A percentile compares a stretch with the other conserved stretches of the same genome.
phyloP scores from a whole-genome alignment of 1,140 invertebrate genomes.

The Habropoda laboriosa region DNA sequence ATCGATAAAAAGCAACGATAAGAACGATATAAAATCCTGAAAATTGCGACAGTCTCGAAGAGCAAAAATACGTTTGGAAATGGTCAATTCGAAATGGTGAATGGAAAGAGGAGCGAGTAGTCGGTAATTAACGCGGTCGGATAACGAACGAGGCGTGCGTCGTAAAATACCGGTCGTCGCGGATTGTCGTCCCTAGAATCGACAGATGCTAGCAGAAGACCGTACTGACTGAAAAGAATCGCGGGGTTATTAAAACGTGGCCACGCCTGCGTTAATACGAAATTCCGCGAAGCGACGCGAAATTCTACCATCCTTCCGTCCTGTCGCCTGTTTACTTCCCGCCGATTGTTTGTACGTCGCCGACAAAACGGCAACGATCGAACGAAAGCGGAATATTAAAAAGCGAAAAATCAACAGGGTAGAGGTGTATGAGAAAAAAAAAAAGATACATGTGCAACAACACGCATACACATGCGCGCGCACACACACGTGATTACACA shows the following conservation, averaged over 20 bases:
- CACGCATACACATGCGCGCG: too few species aligned
- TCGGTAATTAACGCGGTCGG: not conserved
- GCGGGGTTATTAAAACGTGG: conserved; percentile 23
- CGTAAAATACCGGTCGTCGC: not conserved
- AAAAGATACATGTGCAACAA: too few species aligned
- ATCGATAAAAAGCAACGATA: too few species aligned
- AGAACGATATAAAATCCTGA: too few species aligned
- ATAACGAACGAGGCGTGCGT: not conserved
- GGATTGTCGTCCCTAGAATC: too few species aligned
- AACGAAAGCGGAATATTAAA: conserved; percentile 24
- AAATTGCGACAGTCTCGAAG: too few species aligned
- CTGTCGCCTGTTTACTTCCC: not conserved
- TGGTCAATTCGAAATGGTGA: too few species aligned
- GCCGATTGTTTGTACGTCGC: conserved; percentile 19
- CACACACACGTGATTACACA: too few species aligned
- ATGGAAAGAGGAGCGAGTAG: not conserved
- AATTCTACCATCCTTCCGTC: conserved; percentile 33
- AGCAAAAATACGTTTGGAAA: too few species aligned
- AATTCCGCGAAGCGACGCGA: not conserved
- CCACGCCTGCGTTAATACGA: conserved; percentile 8
- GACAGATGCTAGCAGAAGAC: not conserved
- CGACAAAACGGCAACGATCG: conserved; percentile 23
- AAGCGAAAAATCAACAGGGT: conserved; percentile 14
- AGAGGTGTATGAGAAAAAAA: not conserved
- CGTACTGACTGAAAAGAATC: conserved; percentile 2